Evolutionary conservation across 2,888 invertebrate genomes (phyloP), one percentile per base, ranked within the genome.

Genomic region (Drosophila flavopinicola): DNA sequence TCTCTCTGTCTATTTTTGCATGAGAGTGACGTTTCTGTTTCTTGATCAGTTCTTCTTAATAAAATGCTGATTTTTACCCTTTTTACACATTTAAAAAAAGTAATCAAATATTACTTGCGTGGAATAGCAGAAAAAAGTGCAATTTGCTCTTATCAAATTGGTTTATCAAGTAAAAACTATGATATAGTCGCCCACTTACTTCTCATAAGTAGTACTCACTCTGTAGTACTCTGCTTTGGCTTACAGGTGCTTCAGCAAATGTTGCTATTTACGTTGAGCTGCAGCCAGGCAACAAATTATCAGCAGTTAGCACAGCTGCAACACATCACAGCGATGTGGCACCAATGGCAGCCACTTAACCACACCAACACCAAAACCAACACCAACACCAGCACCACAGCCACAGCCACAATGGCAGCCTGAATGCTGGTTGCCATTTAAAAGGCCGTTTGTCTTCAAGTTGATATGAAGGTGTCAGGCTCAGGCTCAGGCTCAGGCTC

Each of bases 401-500:
- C 6, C 25, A 13, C n/a, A 30, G 6, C 25, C 56, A 27, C n/a
- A 48, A 38, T 13, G 41, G n/a, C 27, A 41, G 32, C 29, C 30
- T 25, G 39, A 27, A 15, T 20, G 45, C 49, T 24, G 10, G 37
- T 53, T 53, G 45, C 13, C 65, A 51, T 33, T 69, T 65, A 38
- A 74, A 68, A 54, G 39, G 37, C 51, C 47, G 71, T 67, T 74
- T 77, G 60, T 52, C 68, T 69, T 63, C 37, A 15, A 58, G 39
- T 37, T 66, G 51, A 61, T 58, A 37, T 54, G 38, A 54, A 80
- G 82, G 82, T 78, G 78, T 66, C 59, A 41, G 65, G 59, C 54
- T n/a, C n/a, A n/a, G n/a, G n/a, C n/a, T n/a, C n/a, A n/a, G n/a
- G n/a, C n/a, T n/a, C n/a, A n/a, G n/a, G n/a, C n/a, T n/a, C n/a